Evolutionary conservation across 2,888 invertebrate species (phyloP).

Genomic region (Campoplex capitator): DNA sequence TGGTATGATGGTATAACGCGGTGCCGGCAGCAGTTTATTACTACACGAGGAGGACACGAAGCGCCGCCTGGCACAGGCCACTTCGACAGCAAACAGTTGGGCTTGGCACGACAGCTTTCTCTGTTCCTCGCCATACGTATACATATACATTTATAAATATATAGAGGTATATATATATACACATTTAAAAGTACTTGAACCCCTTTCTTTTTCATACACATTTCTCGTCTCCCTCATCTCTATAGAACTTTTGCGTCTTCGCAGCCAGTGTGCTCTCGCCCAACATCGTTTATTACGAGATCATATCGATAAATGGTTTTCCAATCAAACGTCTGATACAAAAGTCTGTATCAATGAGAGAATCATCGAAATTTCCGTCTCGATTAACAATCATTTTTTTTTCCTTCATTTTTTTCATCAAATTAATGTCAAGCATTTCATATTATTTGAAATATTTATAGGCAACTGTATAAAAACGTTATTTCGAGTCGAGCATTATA

Average conservation of each 20-base stretch:
- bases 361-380: background rate
- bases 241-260: slow-evolving; percentile 30
- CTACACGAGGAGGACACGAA: slow-evolving; percentile 76
- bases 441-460: too few relatives aligned
- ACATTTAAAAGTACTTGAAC: slow-evolving; percentile 33
- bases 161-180: background rate
- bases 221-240: slow-evolving; percentile 34
- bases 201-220: slow-evolving; percentile 36
- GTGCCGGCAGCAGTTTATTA: slow-evolving; percentile 78
- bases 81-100: slow-evolving; percentile 80
- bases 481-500: background rate
- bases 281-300: slow-evolving; percentile 53
- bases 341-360: background rate
- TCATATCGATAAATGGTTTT: slow-evolving; percentile 46
- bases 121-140: slow-evolving; percentile 48
- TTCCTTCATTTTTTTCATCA: too few relatives aligned
- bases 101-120: slow-evolving; percentile 78
- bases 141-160: background rate
- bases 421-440: too few relatives aligned
- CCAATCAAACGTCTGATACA: background rate
- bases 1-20: slow-evolving; percentile 68
- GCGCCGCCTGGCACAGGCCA: slow-evolving; percentile 81
- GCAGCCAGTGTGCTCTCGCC: slow-evolving; percentile 22
- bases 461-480: too few relatives aligned
- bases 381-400: background rate